Conservation (phyloP, 1,140 invertebrate species). For the Ceratina calcarata region DNA sequence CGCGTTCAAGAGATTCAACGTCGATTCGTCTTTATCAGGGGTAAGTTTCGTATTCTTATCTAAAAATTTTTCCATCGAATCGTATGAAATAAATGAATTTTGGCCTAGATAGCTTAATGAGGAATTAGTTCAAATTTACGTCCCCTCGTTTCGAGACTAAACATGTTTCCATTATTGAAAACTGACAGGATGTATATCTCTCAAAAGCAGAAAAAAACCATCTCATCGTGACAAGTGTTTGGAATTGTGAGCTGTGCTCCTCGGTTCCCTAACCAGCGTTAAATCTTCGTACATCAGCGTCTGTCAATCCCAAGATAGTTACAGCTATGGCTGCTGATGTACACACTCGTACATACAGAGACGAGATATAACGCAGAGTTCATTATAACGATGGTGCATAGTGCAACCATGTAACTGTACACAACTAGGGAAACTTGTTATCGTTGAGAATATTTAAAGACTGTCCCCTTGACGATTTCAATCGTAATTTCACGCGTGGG, state of each 20-base stretch:
- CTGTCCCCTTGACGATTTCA: not conserved
- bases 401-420: not conserved
- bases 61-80: not conserved
- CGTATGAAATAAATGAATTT: not conserved
- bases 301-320: not conserved
- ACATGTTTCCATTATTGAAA: too few species aligned
- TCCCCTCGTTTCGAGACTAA: too few species aligned
- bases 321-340: not conserved
- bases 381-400: slow-evolving; percentile 69
- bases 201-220: not conserved
- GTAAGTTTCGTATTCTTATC: slow-evolving; percentile 38
- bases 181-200: too few species aligned
- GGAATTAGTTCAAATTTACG: too few species aligned
- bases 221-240: not conserved
- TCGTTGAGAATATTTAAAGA: slow-evolving; percentile 37
- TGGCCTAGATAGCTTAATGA: too few species aligned
- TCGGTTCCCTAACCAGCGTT: slow-evolving; percentile 21
- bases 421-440: slow-evolving; percentile 53
- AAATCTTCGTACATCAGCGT: slow-evolving; percentile 1
- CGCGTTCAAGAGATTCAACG: slow-evolving; percentile 31
- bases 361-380: slow-evolving; percentile 71
- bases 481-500: slow-evolving; percentile 50
- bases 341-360: not conserved
- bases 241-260: not conserved
- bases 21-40: slow-evolving; percentile 21